Conservation (phyloP, 2,888 invertebrate genomes). For the Volucella inanis region DNA sequence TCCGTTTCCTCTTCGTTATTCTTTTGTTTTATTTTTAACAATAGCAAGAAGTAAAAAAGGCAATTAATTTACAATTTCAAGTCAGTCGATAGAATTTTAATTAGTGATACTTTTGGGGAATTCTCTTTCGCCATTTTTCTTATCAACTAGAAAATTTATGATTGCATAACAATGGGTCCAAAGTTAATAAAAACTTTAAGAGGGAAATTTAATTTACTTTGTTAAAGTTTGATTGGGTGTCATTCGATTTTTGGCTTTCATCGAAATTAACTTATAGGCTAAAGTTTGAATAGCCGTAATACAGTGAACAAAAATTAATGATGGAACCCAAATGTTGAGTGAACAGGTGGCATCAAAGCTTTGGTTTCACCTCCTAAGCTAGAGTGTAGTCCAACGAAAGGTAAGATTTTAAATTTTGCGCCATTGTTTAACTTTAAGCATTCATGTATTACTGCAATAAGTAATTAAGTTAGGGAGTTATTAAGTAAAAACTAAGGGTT, state of each 20-base stretch:
- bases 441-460: too few species aligned
- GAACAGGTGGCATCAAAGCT: not conserved
- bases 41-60: conserved; percentile 59
- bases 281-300: conserved; percentile 10
- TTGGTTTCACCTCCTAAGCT: not conserved
- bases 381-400: too few species aligned
- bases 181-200: not conserved
- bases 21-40: conserved; percentile 58
- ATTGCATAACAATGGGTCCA: conserved; percentile 21
- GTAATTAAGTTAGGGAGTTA: too few species aligned
- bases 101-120: conserved; percentile 53
- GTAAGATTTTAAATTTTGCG: too few species aligned
- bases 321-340: conserved; percentile 25
- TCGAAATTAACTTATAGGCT: conserved; percentile 25
- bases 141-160: conserved; percentile 36
- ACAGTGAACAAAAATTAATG: conserved; percentile 9
- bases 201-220: conserved; percentile 50
- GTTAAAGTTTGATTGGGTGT: conserved; percentile 52
- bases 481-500: too few species aligned
- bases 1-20: conserved; percentile 20
- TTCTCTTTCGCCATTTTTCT: not conserved
- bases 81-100: conserved; percentile 66
- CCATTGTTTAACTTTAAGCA: too few species aligned
- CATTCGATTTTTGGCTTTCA: conserved; percentile 41
- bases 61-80: conserved; percentile 67